Evolutionary conservation across 2,888 invertebrate genomes (phyloP), one percentile per base, ranked within the genome.

Genomic region (Sericinus montela): DNA sequence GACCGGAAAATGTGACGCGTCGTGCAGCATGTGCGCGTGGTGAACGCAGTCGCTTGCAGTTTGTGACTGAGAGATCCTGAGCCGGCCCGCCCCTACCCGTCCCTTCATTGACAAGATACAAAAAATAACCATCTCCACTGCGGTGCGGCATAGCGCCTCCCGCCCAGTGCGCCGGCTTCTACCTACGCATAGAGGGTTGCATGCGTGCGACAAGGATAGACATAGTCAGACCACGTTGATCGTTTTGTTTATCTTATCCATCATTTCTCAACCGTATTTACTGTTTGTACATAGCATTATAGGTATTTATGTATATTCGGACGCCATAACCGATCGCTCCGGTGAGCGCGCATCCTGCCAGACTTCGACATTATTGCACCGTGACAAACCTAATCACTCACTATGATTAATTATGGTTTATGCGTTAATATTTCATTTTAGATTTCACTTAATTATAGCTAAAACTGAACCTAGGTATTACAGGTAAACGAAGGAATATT

Each of bases 21-120:
- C 56, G 61, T 58, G 57, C 61, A 67, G 60, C 72, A 78, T 70
- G 72, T 59, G 71, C 67, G 68, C 68, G 56, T 60, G 68, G 58
- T 65, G 56, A 61, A 67, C 75, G 75, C 80, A 68, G 65, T 60
- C 74, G 69, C 67, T 70, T 75, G 74, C 75, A 72, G 64, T 61
- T 55, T 58, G 63, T 58, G 64, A 77, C 73, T 74, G 74, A 62
- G 48, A 32, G 47, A 51, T 72, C 77, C 75, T 74, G 75, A 66
- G 72, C 56, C 65, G 69, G 67, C 63, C 81, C 80, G 83, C 84
- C 84, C 80, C 82, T 72, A 72, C 75, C 75, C 80, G 81, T 79
- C 79, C 82, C 80, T 86, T 85, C 84, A 80, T 83, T 86, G 85
- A 87, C 85, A 83, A 84, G 80, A 82, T 69, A 85, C 78, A 87